A percentile compares a stretch with the other conserved stretches of the same genome.
These are phyloP conservation scores for Theristicus caerulescens DNA, from an alignment of 2,113 vertebrate genomes.

Conservation along the genomic window DNA sequence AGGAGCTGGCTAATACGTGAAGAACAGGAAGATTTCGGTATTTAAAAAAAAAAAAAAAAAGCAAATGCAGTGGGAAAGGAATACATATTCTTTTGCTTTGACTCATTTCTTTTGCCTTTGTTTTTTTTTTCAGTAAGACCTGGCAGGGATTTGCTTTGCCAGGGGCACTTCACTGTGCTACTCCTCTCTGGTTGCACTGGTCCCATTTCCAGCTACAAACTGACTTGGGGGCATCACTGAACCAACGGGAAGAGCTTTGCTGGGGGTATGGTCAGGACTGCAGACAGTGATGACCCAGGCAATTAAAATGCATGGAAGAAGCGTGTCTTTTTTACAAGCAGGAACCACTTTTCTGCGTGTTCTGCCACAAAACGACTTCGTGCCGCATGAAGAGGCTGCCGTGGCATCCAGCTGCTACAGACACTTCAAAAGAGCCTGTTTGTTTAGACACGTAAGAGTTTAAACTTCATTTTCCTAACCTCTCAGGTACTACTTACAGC, in stretches of 20 bases:
- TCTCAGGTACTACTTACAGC: slow-evolving; percentile 13
- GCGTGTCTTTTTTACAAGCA: neutral
- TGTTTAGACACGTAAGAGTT: slow-evolving; percentile 1
- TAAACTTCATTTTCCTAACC: slow-evolving; percentile 40
- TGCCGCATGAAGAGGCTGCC: neutral
- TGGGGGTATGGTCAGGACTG: neutral
- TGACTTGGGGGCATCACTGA: neutral
- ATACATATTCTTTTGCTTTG: neutral
- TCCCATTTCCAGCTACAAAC: neutral
- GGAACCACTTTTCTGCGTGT: neutral
- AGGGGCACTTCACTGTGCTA: neutral
- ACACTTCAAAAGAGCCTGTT: neutral
- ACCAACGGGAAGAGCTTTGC: neutral
- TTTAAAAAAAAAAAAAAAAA: neutral
- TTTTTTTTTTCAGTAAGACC: neutral
- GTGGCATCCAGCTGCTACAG: neutral
- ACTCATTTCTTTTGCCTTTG: neutral
- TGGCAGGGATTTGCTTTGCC: neutral
- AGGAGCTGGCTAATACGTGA: neutral
- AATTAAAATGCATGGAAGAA: neutral
- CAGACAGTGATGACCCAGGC: neutral
- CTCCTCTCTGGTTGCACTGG: neutral
- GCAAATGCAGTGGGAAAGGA: neutral
- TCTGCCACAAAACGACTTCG: neutral
- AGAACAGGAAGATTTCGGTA: neutral